These are phyloP conservation scores for Lithophane leautieri DNA, from an alignment of 2,888 invertebrate species.

Conservation along the genomic window DNA sequence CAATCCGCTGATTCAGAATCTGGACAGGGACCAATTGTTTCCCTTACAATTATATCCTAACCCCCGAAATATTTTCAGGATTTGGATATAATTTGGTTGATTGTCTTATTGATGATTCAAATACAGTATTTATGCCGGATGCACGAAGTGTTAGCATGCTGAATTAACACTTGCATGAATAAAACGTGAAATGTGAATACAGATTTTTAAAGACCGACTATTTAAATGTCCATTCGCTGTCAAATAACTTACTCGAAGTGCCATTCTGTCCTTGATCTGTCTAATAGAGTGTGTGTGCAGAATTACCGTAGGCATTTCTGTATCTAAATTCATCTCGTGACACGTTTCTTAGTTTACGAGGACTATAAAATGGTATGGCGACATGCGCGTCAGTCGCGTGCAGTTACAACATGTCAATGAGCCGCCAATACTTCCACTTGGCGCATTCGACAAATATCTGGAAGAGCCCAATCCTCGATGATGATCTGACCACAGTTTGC, in stretches of 20 bases:
- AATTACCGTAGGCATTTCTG: slow-evolving; percentile 65
- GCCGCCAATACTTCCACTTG: slow-evolving; percentile 48
- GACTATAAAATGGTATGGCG: slow-evolving; percentile 79
- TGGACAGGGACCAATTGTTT: neutral
- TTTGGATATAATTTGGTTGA: neutral
- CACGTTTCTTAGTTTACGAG: slow-evolving; percentile 78
- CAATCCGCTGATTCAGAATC: neutral
- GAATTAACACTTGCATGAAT: neutral
- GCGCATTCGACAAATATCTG: slow-evolving; percentile 57
- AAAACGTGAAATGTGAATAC: slow-evolving; percentile 10
- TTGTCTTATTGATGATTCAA: neutral
- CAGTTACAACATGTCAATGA: slow-evolving; percentile 73
- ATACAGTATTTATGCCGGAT: neutral
- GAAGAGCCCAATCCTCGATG: slow-evolving; percentile 58
- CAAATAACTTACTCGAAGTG: slow-evolving; percentile 50
- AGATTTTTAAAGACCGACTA: slow-evolving; percentile 15
- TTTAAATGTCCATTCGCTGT: slow-evolving; percentile 41
- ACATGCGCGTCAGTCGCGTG: slow-evolving; percentile 72
- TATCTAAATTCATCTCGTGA: slow-evolving; percentile 74
- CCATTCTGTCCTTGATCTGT: slow-evolving; percentile 55
- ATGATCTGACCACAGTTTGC: slow-evolving; percentile 9
- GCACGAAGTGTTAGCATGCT: neutral
- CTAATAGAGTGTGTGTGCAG: slow-evolving; percentile 60
- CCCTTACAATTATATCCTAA: neutral
- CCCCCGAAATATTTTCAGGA: neutral